A percentile compares a stretch with the other conserved stretches of the same genome.
These are phyloP conservation scores for Thecophora atra DNA, from an alignment of 2,888 invertebrate genomes.

Conservation along the genomic window DNA sequence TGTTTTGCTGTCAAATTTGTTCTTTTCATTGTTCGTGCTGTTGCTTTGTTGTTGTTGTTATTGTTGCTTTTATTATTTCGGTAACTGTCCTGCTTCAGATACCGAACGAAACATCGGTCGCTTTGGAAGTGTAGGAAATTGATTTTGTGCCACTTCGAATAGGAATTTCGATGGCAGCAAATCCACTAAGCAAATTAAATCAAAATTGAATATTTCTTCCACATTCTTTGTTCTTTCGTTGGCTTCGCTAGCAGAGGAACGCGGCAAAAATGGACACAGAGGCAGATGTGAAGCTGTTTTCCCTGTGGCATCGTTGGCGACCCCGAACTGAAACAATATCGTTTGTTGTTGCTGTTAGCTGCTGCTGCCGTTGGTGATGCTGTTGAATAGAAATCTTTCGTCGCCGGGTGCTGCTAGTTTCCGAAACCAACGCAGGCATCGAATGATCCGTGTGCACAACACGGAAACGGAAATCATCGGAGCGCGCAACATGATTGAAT, in stretches of 20 bases:
- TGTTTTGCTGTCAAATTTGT: neutral
- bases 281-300: too few relatives aligned
- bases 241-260: neutral
- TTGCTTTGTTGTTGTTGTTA: slow-evolving; percentile 16
- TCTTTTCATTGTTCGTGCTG: slow-evolving; percentile 3
- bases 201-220: slow-evolving; percentile 41
- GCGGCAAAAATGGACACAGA: neutral
- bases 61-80: neutral
- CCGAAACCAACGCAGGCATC: slow-evolving; percentile 40
- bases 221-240: neutral
- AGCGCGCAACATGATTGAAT: slow-evolving; percentile 42
- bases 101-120: neutral
- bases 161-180: slow-evolving; percentile 34
- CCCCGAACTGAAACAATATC: neutral
- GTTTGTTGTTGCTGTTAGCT: neutral
- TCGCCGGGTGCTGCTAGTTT: neutral
- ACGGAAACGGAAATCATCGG: slow-evolving; percentile 41
- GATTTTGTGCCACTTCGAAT: slow-evolving; percentile 40
- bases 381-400: neutral
- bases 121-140: slow-evolving; percentile 36
- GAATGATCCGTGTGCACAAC: slow-evolving; percentile 41
- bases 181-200: slow-evolving; percentile 38
- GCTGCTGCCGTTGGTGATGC: neutral
- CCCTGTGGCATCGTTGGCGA: too few relatives aligned
- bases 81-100: neutral